Evolutionary conservation across 2,113 vertebrate species (phyloP).

Genomic region (Onychostoma macrolepis): DNA sequence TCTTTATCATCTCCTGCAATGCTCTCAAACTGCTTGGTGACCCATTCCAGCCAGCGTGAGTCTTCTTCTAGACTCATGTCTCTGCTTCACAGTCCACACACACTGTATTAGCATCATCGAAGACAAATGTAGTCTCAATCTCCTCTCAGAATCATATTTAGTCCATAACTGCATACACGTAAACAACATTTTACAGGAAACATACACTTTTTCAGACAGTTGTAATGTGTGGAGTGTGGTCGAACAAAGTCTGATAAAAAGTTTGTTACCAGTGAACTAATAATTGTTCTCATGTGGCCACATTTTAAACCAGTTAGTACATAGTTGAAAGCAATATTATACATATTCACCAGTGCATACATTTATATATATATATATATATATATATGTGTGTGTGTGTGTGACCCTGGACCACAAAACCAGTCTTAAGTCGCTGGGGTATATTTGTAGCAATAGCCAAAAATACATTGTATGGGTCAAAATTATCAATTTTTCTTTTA

Average conservation of each 20-base stretch:
- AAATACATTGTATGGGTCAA: too few relatives aligned
- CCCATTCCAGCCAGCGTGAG: constrained; percentile 84
- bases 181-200: not conserved
- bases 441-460: too few relatives aligned
- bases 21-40: constrained; percentile 81
- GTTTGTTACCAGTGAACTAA: not conserved
- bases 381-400: too few relatives aligned
- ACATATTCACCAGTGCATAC: not conserved
- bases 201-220: not conserved
- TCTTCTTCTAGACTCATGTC: constrained; percentile 79
- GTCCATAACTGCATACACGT: not conserved
- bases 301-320: not conserved
- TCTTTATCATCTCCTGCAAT: constrained; percentile 82
- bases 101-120: not conserved
- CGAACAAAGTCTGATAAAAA: not conserved
- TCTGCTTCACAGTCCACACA: constrained; percentile 24
- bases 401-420: too few relatives aligned
- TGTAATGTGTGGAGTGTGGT: not conserved
- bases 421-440: too few relatives aligned
- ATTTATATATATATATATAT: not conserved
- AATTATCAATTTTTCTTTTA: too few relatives aligned
- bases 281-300: not conserved
- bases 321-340: not conserved
- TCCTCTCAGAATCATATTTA: not conserved
- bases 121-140: not conserved